Conservation (phyloP, 2,888 invertebrate genomes). For the Caenorhabditis zanzibari region DNA sequence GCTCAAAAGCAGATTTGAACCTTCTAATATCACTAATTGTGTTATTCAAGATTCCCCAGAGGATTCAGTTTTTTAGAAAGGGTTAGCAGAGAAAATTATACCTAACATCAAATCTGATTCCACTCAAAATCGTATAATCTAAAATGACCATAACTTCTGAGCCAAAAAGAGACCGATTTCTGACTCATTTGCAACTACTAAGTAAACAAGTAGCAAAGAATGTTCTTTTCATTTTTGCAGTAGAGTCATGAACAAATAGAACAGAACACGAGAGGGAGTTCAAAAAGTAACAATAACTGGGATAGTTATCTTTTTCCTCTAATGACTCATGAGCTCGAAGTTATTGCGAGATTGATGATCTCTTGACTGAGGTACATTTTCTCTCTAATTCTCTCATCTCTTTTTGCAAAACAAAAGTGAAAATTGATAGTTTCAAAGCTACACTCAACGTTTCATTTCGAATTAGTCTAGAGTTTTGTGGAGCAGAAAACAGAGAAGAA, state of each 20-base stretch:
- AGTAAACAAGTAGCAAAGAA: slow-evolving; percentile 8
- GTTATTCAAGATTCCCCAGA: too few species aligned
- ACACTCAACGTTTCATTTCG: slow-evolving; percentile 1
- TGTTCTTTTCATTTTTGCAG: neutral
- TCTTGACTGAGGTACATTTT: neutral
- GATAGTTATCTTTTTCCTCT: neutral
- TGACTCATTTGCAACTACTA: neutral
- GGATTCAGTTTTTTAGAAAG: too few species aligned
- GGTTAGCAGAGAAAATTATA: too few species aligned
- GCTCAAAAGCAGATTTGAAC: too few species aligned
- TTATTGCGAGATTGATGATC: slow-evolving; percentile 6
- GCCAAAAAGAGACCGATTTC: neutral
- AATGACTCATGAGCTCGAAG: slow-evolving; percentile 5
- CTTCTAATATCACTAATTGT: too few species aligned
- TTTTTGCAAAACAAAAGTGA: slow-evolving; percentile 10
- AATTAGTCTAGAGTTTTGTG: slow-evolving; percentile 3
- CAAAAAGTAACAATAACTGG: slow-evolving; percentile 30
- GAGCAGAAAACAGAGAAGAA: neutral
- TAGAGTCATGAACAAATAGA: slow-evolving; percentile 19
- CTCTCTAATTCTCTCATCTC: neutral
- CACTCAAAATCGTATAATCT: too few species aligned
- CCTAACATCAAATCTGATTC: too few species aligned
- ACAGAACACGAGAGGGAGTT: slow-evolving; percentile 30
- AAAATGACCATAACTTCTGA: too few species aligned
- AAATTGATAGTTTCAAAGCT: slow-evolving; percentile 17